phyloP scores from a whole-genome alignment of 2,888 invertebrate species.

The Strigamia crassipes region DNA sequence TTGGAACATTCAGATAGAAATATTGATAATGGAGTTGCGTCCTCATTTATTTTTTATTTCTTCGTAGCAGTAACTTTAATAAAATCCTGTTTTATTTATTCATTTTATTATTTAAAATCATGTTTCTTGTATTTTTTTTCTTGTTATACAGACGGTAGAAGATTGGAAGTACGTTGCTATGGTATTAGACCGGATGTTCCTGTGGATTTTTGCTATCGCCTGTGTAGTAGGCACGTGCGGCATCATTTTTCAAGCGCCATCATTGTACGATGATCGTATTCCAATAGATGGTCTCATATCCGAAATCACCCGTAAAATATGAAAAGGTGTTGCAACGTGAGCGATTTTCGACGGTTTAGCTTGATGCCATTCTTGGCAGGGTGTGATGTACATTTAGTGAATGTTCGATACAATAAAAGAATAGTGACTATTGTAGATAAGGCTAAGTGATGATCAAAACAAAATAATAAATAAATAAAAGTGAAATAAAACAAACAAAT shows the following conservation, averaged over 20 bases:
- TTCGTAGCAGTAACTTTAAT: neutral
- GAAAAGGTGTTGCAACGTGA: slow-evolving; percentile 20
- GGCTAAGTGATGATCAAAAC: no score
- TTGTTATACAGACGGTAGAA: slow-evolving; percentile 55
- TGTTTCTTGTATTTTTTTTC: neutral
- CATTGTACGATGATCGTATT: slow-evolving; percentile 72
- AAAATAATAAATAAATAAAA: no score
- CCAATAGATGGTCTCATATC: slow-evolving; percentile 86
- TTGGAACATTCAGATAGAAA: no score
- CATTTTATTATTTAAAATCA: neutral
- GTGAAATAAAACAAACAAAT: neutral
- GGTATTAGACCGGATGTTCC: slow-evolving; percentile 64
- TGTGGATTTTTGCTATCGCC: slow-evolving; percentile 63
- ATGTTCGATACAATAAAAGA: slow-evolving; percentile 6
- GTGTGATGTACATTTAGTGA: neutral
- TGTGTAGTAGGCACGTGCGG: slow-evolving; percentile 61
- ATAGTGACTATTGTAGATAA: neutral
- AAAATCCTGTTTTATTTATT: no score
- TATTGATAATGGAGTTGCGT: no score
- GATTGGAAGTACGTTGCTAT: slow-evolving; percentile 66
- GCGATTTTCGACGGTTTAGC: neutral
- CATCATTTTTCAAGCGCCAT: slow-evolving; percentile 56
- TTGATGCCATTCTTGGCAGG: neutral
- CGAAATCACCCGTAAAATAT: slow-evolving; percentile 68
- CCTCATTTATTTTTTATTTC: neutral